Evolutionary conservation across 1,140 invertebrate genomes (phyloP).

Genomic region (Tetraneura akinire): DNA sequence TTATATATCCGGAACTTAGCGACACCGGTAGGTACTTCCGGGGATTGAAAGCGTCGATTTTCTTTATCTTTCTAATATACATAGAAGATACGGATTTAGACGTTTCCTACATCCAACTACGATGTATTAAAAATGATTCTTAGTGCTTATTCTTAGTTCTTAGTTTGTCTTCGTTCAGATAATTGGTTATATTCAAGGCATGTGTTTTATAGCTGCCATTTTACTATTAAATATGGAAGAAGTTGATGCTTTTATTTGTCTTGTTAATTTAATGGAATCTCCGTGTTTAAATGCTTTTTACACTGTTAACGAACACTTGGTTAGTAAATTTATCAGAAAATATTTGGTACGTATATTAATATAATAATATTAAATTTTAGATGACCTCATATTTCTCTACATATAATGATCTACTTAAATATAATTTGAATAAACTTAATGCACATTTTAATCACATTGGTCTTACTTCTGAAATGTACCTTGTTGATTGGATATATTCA

Average conservation of each 20-base stretch:
- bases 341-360: constrained; percentile 38
- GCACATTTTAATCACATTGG: constrained; percentile 68
- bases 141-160: constrained; percentile 82
- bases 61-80: no score
- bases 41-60: no score
- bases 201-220: constrained; percentile 89
- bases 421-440: constrained; percentile 74
- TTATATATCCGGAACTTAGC: no score
- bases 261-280: constrained; percentile 82
- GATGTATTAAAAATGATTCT: constrained; percentile 77
- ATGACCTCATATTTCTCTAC: constrained; percentile 83
- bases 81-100: no score
- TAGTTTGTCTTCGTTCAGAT: constrained; percentile 84
- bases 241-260: constrained; percentile 81
- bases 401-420: constrained; percentile 72
- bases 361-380: constrained; percentile 61
- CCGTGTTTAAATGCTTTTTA: constrained; percentile 76
- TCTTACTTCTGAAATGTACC: constrained; percentile 79
- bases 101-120: no score
- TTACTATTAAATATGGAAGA: constrained; percentile 86
- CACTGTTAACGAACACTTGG: constrained; percentile 67
- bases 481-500: constrained; percentile 89
- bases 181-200: constrained; percentile 90
- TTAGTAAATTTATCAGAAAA: constrained; percentile 55
- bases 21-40: no score